Percentiles rank a stretch among this genome's conserved stretches.
phyloP scores from a whole-genome alignment of 1,140 invertebrate species.

The Hyphantria cunea region DNA sequence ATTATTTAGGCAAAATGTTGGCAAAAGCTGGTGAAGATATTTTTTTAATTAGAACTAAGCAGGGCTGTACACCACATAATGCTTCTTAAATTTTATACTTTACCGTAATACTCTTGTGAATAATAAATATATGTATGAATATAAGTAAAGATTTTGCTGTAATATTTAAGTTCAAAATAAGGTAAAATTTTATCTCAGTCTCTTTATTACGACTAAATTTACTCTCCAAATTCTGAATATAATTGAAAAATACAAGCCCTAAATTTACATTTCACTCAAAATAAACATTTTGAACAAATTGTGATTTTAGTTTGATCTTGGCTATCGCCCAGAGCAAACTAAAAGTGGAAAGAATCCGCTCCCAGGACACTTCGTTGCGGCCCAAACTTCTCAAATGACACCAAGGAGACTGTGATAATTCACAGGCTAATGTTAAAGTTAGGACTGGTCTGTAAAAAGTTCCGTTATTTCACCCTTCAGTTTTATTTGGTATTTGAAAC shows the following conservation, averaged over 20 bases:
- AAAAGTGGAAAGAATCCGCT: slow-evolving; percentile 45
- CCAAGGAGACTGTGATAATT: slow-evolving; percentile 74
- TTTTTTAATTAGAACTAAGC: no score
- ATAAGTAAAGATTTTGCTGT: no score
- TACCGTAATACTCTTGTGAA: no score
- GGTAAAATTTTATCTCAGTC: no score
- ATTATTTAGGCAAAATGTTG: no score
- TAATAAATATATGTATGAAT: no score
- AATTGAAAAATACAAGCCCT: slow-evolving; percentile 1
- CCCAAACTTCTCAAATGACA: slow-evolving; percentile 73
- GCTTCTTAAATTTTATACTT: no score
- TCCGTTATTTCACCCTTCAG: slow-evolving; percentile 50
- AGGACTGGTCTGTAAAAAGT: slow-evolving; percentile 66
- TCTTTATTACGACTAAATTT: no score
- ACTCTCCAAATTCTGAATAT: background rate
- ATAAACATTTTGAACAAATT: slow-evolving; percentile 48
- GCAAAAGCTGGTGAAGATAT: no score
- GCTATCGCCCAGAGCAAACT: slow-evolving; percentile 49
- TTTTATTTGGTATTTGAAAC: slow-evolving; percentile 29
- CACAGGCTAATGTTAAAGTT: slow-evolving; percentile 74
- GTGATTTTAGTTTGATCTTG: slow-evolving; percentile 42
- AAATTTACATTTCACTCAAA: slow-evolving; percentile 31
- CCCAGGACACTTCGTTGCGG: slow-evolving; percentile 43
- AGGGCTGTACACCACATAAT: no score
- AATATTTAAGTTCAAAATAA: no score